Evolutionary conservation across 2,888 invertebrate species (phyloP), one percentile per base, ranked within the genome.

Genomic region (Eremobia ochroleuca): DNA sequence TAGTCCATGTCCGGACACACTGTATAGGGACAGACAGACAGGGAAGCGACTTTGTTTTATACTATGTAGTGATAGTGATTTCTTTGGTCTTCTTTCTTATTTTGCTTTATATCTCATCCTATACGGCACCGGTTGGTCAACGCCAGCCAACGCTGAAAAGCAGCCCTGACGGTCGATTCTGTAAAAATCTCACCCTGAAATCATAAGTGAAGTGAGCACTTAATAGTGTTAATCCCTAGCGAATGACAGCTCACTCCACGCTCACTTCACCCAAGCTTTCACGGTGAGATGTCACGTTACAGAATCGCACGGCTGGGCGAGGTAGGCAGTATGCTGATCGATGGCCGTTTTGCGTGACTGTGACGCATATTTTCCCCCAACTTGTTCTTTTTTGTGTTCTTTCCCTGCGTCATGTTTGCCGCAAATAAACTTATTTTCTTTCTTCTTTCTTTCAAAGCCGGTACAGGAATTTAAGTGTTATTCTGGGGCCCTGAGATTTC

Each of bases 401-500:
- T 52, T 52, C 9, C 25, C 52, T 52, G 52, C 9, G 25, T 52
- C 4, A 25, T 25, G 25, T 52, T 52, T 52, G 52, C 9, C n/a
- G 3, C 52, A 25, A 25, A 52, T 9, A 1, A 21, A 49, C 52
- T 11, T 25, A 25, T n/a, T 58, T 58, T 15, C 5, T 13, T n/a
- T 15, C 4, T 15, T 37, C 37, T 40, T 25, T 55, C 13, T 15
- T 6, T 28, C 28, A 55, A 55, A 59, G 28, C 58, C 46, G 25
- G 25, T 2, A 15, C 4, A 77, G 79, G 37, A 31, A 79, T 68
- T 55, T 37, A n/a, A 79, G 49, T 73, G 37, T 37, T 49, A 79
- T 46, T 68, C 37, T 37, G 8, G 2, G 37, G 13, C 13, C n/a
- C 15, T 18, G 61, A 68, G 68, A 34, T 0, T 59, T 34, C 25